Evolutionary conservation across 2,797 vertebrate genomes (phyloP), one percentile per base, ranked within the genome.

Genomic region (Tokudaia muenninki): DNA sequence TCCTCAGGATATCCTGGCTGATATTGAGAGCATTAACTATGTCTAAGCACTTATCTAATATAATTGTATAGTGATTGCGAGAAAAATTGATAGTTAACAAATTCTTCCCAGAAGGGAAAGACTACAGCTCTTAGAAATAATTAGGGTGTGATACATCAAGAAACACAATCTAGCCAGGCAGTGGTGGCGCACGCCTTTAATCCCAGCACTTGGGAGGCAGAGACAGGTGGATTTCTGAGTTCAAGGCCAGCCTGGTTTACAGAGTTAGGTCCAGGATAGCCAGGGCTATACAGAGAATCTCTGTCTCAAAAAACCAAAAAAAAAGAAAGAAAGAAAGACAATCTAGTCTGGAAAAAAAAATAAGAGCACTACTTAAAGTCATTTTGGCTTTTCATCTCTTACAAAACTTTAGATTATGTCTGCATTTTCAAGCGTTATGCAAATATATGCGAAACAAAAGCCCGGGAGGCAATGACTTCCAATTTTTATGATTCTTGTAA

Each of bases 391-490:
- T 95, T 91, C 3, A 83, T 80, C 17, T 91, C 44, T 94, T 87
- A 89, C 63, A 74, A 72, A 57, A 87, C 75, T 79, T 93, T 88
- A 95, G 61, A 89, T 97, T 67, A 47, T 26, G 37, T 92, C 61
- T 79, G 31, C 55, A 87, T 50, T 87, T 97, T 82, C 72, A 97
- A 87, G 88, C 3, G 82, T 16, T 63, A 17, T 89, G 24, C 21
- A 96, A 96, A 90, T 93, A 92, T 70, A 92, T 74, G 17, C 44
- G 41, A 90, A 96, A 88, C 80, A 26, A 96, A 41, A 89, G 0
- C 57, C 31, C 22, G 19, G 1, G 6, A 91, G 59, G 34, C 44
- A 89, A 50, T 50, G 31, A 50, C 1, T 87, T 50, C 70, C 52
- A 86, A 26, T 26, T 70, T 87, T 87, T 70, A 87, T 87, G 31